Base-by-base conservation (phyloP, 2,888 invertebrate species). In the Drosophila quasianomalipes region DNA sequence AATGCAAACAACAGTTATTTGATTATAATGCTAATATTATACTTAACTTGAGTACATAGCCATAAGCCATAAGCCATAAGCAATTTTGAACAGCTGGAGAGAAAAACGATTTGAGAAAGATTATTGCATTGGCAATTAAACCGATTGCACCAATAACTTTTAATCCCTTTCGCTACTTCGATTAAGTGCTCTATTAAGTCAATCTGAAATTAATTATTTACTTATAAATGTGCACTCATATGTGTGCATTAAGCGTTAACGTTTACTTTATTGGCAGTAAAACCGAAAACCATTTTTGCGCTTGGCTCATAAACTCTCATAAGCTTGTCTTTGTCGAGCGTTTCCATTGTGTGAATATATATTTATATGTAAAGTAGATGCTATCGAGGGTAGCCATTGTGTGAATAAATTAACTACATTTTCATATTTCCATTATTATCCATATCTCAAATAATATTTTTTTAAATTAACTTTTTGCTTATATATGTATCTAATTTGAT, bases 11-110 rank as follows among this genome's bases (percentile, higher is more conserved):
- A 73, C 41, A 44, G 61, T 37, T 66, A 60, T 60, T 66, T 22
- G 37, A 63, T 74, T 49, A 64, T 57, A 51, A 64, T 57, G 41
- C 49, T 57, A 55, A 60, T 51, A 58, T 64, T 59, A 53, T 47
- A 64, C 41, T 33, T 26, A 39, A 57, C 22, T 26, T 26, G 59
- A 31, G 37, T 16, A 35, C 12, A 28, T 16, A 6, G 1, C 3
- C 51, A 4, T 6, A n/a, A 28, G 37, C 7, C 19, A 49, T 31
- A 35, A 54, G 37, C 7, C 19, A 49, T 33, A 31, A 54, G 26
- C 47, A 31, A 26, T n/a, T n/a, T 60, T 60, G n/a, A 60, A 28
- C n/a, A 35, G 49, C 51, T 52, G 6, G 6, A 37, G 16, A 16
- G 37, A 30, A 37, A 22, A 12, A 30, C 30, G 14, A 30, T 30